Base-by-base conservation (phyloP, 2,888 invertebrate genomes). In the Himalopsyche tibetana region DNA sequence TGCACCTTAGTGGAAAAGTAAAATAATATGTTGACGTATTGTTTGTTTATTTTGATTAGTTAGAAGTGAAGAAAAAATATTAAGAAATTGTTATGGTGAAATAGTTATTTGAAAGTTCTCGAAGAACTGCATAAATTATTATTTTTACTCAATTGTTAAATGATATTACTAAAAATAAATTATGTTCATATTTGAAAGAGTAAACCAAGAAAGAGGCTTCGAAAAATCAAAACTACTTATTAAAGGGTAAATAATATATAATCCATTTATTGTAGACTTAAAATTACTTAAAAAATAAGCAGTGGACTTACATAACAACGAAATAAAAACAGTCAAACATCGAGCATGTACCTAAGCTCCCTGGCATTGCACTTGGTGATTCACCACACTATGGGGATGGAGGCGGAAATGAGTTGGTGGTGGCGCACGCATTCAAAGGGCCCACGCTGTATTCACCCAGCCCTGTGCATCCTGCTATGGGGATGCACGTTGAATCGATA, bases 401-500 rank as follows among this genome's bases (percentile, higher is more conserved):
- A 28, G 63, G 19, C 63, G 63, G 63, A 63, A 63, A 63, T 63
- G 63, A 9, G 63, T 19, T 11, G 8, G 63, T 19, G 63, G 19
- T 19, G 63, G 63, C 63, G n/a, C 63, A 63, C 63, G 63, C 63
- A 63, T 51, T 51, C 15, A 15, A 51, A 51, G 51, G 51, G 51
- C 51, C 63, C 63, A 19, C 19, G 19, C 15, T 63, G 63, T 19
- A 28, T n/a, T 28, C 63, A 63, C 63, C n/a, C 63, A 5, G 63
- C 63, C 9, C 40, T n/a, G 80, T 38, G 38, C 17, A 40, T 80
- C 40, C 28, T 17, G 36, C 11, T 17, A 36, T 17, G 79, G 79
- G 79, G 79, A 36, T 40, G 79, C 40, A 56, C 6, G 56, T 56
- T 19, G 19, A 36, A 80, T 80, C 80, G 80, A 80, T 80, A 42